phyloP scores from a whole-genome alignment of 2,888 invertebrate species.

The Leptopilina drosophilae region DNA sequence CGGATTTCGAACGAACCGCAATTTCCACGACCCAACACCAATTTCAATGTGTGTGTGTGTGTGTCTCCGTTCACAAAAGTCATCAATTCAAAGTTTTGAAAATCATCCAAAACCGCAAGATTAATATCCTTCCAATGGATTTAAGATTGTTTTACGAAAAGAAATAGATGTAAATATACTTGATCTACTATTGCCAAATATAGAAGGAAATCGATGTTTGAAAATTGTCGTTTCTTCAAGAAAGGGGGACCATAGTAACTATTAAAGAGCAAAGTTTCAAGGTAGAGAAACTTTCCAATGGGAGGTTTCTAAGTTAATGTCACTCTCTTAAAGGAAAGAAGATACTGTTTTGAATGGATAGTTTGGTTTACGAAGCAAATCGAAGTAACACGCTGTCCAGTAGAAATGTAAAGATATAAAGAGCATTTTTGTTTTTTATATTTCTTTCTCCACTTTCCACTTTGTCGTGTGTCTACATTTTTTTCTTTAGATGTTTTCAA shows the following conservation, averaged over 20 bases:
- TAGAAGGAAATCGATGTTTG: neutral
- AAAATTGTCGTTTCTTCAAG: neutral
- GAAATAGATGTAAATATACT: neutral
- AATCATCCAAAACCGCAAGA: slow-evolving; percentile 20
- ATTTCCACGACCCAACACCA: slow-evolving; percentile 33
- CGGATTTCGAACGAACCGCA: slow-evolving; percentile 34
- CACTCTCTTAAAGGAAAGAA: slow-evolving; percentile 26
- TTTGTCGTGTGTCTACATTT: slow-evolving; percentile 39
- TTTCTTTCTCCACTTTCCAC: slow-evolving; percentile 21
- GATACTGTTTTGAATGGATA: slow-evolving; percentile 52
- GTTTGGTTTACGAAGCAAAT: slow-evolving; percentile 50
- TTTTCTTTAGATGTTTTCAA: slow-evolving; percentile 40
- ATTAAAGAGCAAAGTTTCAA: slow-evolving; percentile 2
- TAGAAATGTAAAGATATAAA: slow-evolving; percentile 64
- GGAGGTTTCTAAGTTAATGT: slow-evolving; percentile 37
- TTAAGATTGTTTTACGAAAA: neutral
- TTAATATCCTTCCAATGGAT: neutral
- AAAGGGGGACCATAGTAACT: neutral
- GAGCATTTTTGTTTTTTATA: neutral
- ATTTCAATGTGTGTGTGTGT: neutral
- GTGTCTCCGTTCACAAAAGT: slow-evolving; percentile 6
- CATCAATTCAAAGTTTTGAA: slow-evolving; percentile 13
- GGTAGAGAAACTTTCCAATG: neutral
- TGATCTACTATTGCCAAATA: too few relatives aligned
- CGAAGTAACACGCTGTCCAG: slow-evolving; percentile 66